Conservation (phyloP, 2,797 vertebrate genomes). For the Protosalanx chinensis region DNA sequence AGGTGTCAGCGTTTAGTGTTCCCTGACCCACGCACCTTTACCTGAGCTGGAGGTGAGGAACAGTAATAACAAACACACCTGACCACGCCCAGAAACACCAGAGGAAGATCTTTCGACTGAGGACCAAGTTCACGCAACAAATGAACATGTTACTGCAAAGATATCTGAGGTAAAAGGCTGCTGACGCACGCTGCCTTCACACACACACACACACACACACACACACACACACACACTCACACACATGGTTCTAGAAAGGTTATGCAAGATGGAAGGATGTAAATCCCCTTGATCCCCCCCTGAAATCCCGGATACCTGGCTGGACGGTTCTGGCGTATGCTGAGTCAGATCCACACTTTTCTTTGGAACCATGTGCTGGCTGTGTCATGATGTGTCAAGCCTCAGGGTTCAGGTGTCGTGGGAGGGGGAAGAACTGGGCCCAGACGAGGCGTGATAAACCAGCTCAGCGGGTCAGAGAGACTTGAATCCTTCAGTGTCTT, state of each 20-base stretch:
- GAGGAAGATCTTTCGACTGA: too few species aligned
- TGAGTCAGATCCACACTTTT: conserved; percentile 40
- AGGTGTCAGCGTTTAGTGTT: too few species aligned
- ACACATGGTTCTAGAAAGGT: not conserved
- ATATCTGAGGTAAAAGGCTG: too few species aligned
- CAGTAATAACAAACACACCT: too few species aligned
- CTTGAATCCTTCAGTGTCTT: conserved; percentile 44
- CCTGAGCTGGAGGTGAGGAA: too few species aligned
- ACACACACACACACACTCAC: conserved; percentile 13
- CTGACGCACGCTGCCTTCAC: too few species aligned
- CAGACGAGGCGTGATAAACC: conserved; percentile 43
- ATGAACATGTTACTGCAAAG: too few species aligned
- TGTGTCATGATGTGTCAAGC: conserved; percentile 54
- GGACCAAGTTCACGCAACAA: too few species aligned
- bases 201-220: not conserved
- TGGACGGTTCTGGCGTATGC: conserved; percentile 35
- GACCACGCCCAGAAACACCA: too few species aligned
- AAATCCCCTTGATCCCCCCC: conserved; percentile 14
- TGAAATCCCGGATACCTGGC: conserved; percentile 39
- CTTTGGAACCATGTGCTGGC: conserved; percentile 52
- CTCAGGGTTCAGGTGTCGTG: conserved; percentile 55
- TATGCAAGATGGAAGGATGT: too few species aligned
- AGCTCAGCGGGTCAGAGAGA: conserved; percentile 30
- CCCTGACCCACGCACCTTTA: too few species aligned
- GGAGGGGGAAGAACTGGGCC: conserved; percentile 44